Base-by-base conservation (phyloP, 2,113 vertebrate species). In the Entomyzon cyanotis region DNA sequence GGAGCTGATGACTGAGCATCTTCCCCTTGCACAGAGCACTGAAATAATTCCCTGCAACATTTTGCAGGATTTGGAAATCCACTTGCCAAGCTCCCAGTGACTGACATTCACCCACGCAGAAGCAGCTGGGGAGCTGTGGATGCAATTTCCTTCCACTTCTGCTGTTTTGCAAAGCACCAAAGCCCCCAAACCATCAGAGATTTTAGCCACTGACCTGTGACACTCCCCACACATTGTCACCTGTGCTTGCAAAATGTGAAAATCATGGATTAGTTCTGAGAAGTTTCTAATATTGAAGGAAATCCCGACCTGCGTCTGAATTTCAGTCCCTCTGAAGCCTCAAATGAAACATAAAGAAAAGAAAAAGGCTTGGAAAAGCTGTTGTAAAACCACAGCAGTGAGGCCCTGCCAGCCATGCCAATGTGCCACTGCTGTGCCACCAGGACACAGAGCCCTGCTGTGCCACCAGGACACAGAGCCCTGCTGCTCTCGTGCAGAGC, bases 351-450 rank as follows among this genome's bases (percentile, higher is more conserved):
- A 28, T 1, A 20, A 55, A 55, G 25, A 49, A 25, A 25, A 60
- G 44, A 50, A 53, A 33, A 64, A 15, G 19, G 33, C 41, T 76
- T 76, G 31, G 41, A 52, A 75, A 84, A 81, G 55, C 41, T 46
- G 44, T 46, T 1, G 0, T 44, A 39, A 46, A 71, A 44, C 21
- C 39, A 5, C 0, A 10, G 9, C 55, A 58, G 24, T 10, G 46
- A 65, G 53, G 62, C 24, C 28, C 63, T 56, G 14, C 8, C 20
- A 76, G 31, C 47, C 35, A 7, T 12, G 63, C 10, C 27, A 67
- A 25, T 4, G 18, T 1, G 7, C 3, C 0, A 23, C 5, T 0
- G 1, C 25, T 16, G 80, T 3, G n/a, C 18, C 75, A 15, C 58
- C 1, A 3, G 11, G 82, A 10, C 11, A 7, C 7, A 4, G 44